A percentile compares a stretch with the other conserved stretches of the same genome.
Evolutionary conservation across 1,140 invertebrate genomes (phyloP).

Genomic region (Colletes gigas): DNA sequence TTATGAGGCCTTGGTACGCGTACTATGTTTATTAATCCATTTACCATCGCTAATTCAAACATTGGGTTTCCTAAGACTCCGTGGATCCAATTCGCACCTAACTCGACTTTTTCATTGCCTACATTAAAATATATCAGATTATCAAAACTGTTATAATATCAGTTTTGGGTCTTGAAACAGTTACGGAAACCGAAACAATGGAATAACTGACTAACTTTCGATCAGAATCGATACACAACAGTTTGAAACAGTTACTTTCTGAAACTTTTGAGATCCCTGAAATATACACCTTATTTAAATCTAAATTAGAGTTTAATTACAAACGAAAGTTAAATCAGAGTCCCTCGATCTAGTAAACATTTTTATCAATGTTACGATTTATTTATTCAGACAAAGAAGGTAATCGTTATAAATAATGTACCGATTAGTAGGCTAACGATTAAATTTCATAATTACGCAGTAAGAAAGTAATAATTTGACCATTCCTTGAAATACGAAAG

Average conservation of each 20-base stretch:
- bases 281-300: background rate
- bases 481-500: too few relatives aligned
- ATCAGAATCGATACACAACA: too few relatives aligned
- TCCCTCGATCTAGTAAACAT: background rate
- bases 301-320: background rate
- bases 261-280: too few relatives aligned
- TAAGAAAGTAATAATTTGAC: background rate
- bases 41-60: constrained; percentile 92
- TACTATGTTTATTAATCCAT: constrained; percentile 91
- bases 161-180: too few relatives aligned
- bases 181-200: too few relatives aligned
- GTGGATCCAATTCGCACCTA: constrained; percentile 97
- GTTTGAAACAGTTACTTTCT: too few relatives aligned
- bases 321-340: background rate
- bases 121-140: background rate
- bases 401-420: too few relatives aligned
- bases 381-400: too few relatives aligned
- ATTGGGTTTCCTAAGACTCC: constrained; percentile 91
- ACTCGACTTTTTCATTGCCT: constrained; percentile 86
- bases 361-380: background rate
- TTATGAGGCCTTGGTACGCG: constrained; percentile 91
- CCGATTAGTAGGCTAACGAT: background rate
- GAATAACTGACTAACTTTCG: too few relatives aligned
- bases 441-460: background rate
- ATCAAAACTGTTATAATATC: too few relatives aligned